Conservation (phyloP, 2,113 vertebrate species). For the Atlantisia rogersi region DNA sequence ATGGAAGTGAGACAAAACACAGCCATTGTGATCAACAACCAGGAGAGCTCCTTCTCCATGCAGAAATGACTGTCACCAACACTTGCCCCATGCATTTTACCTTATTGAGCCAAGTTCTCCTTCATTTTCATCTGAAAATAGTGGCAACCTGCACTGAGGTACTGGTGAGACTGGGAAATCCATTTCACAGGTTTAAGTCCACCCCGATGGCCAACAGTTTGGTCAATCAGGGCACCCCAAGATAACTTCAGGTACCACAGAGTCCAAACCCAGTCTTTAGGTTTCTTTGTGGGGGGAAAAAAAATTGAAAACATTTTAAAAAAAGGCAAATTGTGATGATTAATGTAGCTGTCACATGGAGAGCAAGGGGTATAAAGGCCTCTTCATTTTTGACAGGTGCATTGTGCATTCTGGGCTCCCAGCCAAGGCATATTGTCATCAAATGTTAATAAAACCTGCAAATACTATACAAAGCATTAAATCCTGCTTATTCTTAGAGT, state of each 20-base stretch:
- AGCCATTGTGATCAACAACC: not conserved
- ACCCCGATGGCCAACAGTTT: not conserved
- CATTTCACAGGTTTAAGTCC: not conserved
- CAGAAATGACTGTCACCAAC: not conserved
- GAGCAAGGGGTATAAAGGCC: constrained; percentile 54
- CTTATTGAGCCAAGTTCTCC: not conserved
- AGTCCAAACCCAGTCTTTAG: not conserved
- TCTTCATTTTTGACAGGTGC: constrained; percentile 75
- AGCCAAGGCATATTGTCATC: constrained; percentile 64
- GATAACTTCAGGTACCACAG: not conserved
- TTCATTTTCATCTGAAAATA: not conserved
- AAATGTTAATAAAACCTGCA: constrained; percentile 66
- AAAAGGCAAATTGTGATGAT: constrained; percentile 6
- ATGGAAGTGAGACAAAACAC: rapidly evolving
- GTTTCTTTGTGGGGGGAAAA: not conserved
- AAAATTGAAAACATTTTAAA: no score
- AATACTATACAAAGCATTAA: constrained; percentile 50
- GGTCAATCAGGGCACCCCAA: not conserved
- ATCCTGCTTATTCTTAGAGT: constrained; percentile 23
- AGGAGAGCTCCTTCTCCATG: not conserved
- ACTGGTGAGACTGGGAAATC: not conserved
- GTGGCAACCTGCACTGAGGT: not conserved
- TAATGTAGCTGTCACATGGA: not conserved
- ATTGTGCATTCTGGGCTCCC: constrained; percentile 27
- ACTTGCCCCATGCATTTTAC: not conserved